These are phyloP conservation scores for Onychostruthus taczanowskii DNA, from an alignment of 2,113 vertebrate species.

Conservation along the genomic window DNA sequence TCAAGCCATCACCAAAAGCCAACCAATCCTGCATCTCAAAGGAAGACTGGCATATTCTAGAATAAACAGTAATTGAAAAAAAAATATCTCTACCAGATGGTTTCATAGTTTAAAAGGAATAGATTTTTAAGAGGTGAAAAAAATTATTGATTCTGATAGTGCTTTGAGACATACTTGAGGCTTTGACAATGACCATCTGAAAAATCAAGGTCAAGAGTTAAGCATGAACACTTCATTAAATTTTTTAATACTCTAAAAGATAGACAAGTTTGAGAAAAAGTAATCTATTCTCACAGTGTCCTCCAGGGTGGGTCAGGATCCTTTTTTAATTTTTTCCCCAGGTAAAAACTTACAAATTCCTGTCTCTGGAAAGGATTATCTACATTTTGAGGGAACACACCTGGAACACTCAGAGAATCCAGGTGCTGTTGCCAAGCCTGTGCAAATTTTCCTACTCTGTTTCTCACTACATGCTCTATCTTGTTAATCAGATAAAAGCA, in stretches of 20 bases:
- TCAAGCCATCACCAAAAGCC: background rate
- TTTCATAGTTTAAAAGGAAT: background rate
- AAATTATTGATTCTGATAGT: background rate
- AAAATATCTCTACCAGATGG: background rate
- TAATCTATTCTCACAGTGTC: background rate
- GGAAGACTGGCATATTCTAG: background rate
- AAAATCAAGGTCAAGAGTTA: background rate
- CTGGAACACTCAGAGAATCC: background rate
- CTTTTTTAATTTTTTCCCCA: background rate
- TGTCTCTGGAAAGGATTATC: background rate
- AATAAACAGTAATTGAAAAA: background rate
- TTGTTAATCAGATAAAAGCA: background rate
- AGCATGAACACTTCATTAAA: background rate
- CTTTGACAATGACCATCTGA: background rate
- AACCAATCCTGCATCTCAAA: background rate
- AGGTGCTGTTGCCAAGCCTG: background rate
- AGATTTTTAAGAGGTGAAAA: background rate
- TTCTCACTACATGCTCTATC: background rate
- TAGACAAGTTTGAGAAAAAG: background rate
- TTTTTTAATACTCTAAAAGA: background rate
- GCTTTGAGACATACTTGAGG: background rate
- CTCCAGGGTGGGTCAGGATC: background rate
- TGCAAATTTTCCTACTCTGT: background rate
- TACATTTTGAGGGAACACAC: background rate
- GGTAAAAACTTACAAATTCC: background rate